Conservation (phyloP, 2,113 vertebrate genomes). For the Gymnarchus niloticus region DNA sequence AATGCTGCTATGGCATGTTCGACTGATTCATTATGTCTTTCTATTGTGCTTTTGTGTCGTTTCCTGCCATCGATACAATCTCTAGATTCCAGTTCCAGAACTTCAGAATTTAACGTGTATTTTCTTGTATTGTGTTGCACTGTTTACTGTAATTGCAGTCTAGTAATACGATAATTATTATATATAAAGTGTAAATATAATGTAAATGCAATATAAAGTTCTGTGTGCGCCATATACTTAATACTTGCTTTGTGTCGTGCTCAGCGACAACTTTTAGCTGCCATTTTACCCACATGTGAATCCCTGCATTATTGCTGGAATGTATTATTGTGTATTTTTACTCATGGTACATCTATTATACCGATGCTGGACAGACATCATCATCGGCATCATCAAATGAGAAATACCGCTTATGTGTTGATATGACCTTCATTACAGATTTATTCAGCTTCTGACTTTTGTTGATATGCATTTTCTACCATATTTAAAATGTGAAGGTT, state of each 20-base stretch:
- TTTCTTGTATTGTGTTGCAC: too few relatives aligned
- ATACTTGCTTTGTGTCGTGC: too few relatives aligned
- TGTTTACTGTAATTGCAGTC: too few relatives aligned
- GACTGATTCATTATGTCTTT: not conserved
- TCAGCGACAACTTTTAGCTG: too few relatives aligned
- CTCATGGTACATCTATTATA: not conserved
- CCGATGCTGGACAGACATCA: not conserved
- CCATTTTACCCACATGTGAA: too few relatives aligned
- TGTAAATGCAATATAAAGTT: too few relatives aligned
- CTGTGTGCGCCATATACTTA: too few relatives aligned
- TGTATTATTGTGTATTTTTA: not conserved
- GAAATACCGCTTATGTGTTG: not conserved
- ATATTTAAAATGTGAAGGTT: not conserved
- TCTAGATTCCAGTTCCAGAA: too few relatives aligned
- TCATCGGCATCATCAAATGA: not conserved
- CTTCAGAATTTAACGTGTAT: not conserved
- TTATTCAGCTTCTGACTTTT: not conserved
- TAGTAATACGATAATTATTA: too few relatives aligned
- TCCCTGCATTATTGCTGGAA: too few relatives aligned
- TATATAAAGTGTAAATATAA: too few relatives aligned
- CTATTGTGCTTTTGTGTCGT: not conserved
- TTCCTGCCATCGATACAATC: not conserved
- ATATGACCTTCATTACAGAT: not conserved
- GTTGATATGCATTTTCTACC: not conserved
- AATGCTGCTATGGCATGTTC: not conserved